Base-by-base conservation (phyloP, 2,797 vertebrate species). In the Microtus californicus region DNA sequence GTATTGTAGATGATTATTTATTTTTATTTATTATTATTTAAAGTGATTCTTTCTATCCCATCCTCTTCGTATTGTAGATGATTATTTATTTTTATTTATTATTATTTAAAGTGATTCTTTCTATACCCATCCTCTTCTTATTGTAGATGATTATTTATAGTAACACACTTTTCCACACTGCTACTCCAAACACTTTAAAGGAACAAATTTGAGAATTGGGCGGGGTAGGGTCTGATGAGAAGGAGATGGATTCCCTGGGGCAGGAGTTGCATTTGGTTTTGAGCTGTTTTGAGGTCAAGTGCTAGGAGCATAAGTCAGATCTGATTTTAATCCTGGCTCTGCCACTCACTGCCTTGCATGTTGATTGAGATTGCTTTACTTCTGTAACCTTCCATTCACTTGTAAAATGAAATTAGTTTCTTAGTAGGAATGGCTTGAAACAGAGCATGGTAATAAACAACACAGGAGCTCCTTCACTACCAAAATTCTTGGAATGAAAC, bases 401-500 rank as follows among this genome's bases (percentile, higher is more conserved):
- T 43, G 59, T 29, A 19, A 6, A 76, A 40, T 82, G 40, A 73
- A 61, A 40, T 56, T 25, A 56, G 19, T 87, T 89, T 56, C 74
- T 37, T 61, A 74, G 14, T 76, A 83, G 37, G 25, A 94, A 65
- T 77, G 59, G 19, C 54, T 83, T 76, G 25, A 59, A 56, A 34
- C 12, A 76, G 71, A 74, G 21, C 48, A 54, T 82, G 29, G 76
- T 40, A 71, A 7, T 48, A 73, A 54, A 96, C n/a, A 73, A 73
- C 61, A 74, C 29, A 80, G 54, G 6, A 43, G 40, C 25, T 13
- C 61, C 59, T 91, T 91, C 54, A 23, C n/a, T 93, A 17, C 69
- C 87, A 56, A 79, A 89, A 87, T 48, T 76, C 43, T 56, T 87
- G 15, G 45, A 83, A 83, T 76, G 63, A 31, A 94, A 90, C 15